Base-by-base conservation (phyloP, 2,888 invertebrate genomes). In the Ennomos erosarius region DNA sequence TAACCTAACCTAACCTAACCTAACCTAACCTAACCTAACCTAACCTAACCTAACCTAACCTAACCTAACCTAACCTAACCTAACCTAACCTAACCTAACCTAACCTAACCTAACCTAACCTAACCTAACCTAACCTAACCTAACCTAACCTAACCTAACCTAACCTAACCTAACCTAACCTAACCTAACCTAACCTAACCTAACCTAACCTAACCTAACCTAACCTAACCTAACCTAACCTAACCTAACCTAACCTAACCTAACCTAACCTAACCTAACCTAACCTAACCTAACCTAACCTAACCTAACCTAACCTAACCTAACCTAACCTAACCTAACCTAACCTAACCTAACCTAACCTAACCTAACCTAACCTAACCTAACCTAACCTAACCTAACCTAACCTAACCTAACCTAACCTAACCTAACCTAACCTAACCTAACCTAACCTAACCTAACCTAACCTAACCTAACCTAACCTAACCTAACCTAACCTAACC, bases 1-100 rank as follows among this genome's bases (percentile, higher is more conserved):
- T 36, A 36, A 36, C 36, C 36, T 36, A 36, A 36, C 36, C 36
- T 36, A 36, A 36, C 36, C 36, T 36, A 36, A 36, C 36, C 36
- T 36, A 36, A 36, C 36, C 36, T 36, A 36, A 36, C 36, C 36
- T 36, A 36, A 36, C 36, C 36, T 36, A 36, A 36, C 36, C 36
- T 36, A 36, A 36, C 36, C 36, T 36, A 36, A 36, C 36, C 36
- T 36, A 36, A 36, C 36, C 36, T 36, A 36, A 36, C 36, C 36
- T 36, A 36, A 36, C 36, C 36, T 36, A 36, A 36, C 36, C 36
- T 36, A 36, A 36, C 36, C 36, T 36, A 36, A 36, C 36, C 36
- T 36, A 36, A 36, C 36, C 36, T 36, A 36, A 36, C 36, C 36
- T 36, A 36, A 36, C 36, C 36, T 36, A 36, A 36, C 36, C 36